These are phyloP conservation scores for Jaculus jaculus DNA, from an alignment of 2,113 vertebrate genomes.

Conservation along the genomic window DNA sequence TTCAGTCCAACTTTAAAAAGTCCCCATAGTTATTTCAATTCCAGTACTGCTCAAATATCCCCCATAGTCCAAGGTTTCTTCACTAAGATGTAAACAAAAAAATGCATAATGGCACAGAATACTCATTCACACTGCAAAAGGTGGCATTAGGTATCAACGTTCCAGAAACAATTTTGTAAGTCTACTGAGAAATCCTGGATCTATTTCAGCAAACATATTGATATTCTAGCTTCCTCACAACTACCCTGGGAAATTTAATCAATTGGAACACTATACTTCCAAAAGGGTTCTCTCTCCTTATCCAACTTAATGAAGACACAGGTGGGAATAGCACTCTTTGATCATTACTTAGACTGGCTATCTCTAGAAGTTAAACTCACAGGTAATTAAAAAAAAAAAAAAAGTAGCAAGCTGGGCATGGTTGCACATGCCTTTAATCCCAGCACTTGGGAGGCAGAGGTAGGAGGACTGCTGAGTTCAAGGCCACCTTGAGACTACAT, in stretches of 20 bases:
- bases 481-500: too few species aligned
- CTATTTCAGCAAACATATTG: background rate
- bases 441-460: too few species aligned
- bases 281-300: background rate
- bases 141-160: background rate
- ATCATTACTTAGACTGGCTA: constrained; percentile 3
- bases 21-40: too few species aligned
- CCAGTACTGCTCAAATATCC: too few species aligned
- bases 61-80: background rate
- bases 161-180: background rate
- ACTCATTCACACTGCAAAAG: too few species aligned
- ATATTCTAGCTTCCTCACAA: background rate
- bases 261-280: background rate
- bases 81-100: background rate
- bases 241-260: constrained; percentile 1
- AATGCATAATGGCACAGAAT: too few species aligned
- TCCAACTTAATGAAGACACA: constrained; percentile 9
- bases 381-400: background rate
- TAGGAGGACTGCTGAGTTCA: too few species aligned
- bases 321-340: background rate
- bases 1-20: too few species aligned
- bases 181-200: background rate
- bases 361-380: constrained; percentile 42
- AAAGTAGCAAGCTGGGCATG: too few species aligned
- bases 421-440: too few species aligned